Evolutionary conservation across 2,113 vertebrate species (phyloP).

Genomic region (Sorex araneus): DNA sequence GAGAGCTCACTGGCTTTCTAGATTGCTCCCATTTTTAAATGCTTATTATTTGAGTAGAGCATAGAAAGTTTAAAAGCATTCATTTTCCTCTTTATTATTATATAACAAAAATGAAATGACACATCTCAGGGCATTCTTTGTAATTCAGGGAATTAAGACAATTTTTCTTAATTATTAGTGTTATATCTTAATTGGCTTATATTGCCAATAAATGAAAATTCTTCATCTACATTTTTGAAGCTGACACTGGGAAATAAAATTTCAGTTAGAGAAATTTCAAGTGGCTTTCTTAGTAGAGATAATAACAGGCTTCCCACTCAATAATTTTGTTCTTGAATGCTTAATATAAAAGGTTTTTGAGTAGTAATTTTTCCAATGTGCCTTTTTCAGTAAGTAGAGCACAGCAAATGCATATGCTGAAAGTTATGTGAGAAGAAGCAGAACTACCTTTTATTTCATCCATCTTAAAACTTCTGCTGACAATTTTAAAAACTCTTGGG

Average conservation of each 20-base stretch:
- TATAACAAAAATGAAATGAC: conserved; percentile 36
- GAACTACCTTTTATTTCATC: neutral
- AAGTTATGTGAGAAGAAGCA: conserved; percentile 23
- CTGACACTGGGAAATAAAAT: conserved; percentile 70
- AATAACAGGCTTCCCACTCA: conserved; percentile 79
- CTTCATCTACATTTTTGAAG: conserved; percentile 63
- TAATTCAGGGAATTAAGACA: conserved; percentile 61
- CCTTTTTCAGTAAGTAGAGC: conserved; percentile 57
- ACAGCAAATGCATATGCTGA: neutral
- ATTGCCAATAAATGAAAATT: conserved; percentile 71
- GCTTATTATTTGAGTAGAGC: conserved; percentile 30
- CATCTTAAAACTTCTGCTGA: conserved; percentile 22
- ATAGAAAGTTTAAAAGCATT: conserved; percentile 38
- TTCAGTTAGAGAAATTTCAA: conserved; percentile 75
- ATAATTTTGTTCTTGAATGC: conserved; percentile 76
- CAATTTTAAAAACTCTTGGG: conserved; percentile 33
- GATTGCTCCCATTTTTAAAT: neutral
- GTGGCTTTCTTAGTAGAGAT: conserved; percentile 75
- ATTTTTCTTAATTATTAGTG: conserved; percentile 69
- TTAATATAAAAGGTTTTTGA: conserved; percentile 75
- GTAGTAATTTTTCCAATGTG: conserved; percentile 62
- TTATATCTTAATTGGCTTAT: conserved; percentile 71
- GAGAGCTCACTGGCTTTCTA: neutral
- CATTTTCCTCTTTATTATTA: neutral
- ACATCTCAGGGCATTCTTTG: conserved; percentile 57